A percentile compares a stretch with the other conserved stretches of the same genome.
Conservation (phyloP, 2,888 invertebrate genomes). For the Parnassius smintheus region DNA sequence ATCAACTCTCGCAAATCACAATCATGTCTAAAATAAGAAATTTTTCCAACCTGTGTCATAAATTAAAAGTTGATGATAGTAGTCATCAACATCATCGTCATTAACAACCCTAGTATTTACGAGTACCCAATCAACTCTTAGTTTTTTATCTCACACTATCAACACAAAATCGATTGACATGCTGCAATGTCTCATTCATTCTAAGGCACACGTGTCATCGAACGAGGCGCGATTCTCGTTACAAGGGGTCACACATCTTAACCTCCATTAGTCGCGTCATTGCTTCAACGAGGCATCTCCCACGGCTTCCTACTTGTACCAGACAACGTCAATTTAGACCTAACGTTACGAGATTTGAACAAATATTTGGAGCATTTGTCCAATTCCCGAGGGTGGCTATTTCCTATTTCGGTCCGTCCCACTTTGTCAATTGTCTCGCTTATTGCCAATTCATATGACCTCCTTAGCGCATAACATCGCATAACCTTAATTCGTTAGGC, state of each 20-base stretch:
- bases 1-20: too few relatives aligned
- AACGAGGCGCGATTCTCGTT: conserved; percentile 64
- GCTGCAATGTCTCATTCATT: conserved; percentile 41
- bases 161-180: conserved; percentile 33
- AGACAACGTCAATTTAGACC: conserved; percentile 59
- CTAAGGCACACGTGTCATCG: conserved; percentile 58
- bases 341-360: conserved; percentile 42
- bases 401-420: conserved; percentile 40
- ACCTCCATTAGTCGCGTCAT: conserved; percentile 72
- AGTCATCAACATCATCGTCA: too few relatives aligned
- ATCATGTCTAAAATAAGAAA: too few relatives aligned
- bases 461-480: neutral
- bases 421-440: conserved; percentile 29
- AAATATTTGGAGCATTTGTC: conserved; percentile 44
- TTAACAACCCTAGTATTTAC: conserved; percentile 8
- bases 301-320: conserved; percentile 65
- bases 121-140: conserved; percentile 7
- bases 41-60: too few relatives aligned
- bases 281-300: conserved; percentile 61
- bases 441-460: conserved; percentile 6
- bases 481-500: neutral
- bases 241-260: conserved; percentile 70
- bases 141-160: conserved; percentile 21
- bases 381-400: conserved; percentile 49
- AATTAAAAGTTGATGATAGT: too few relatives aligned